Evolutionary conservation across 1,140 invertebrate species (phyloP).

Genomic region (Phenacoccus solenopsis): DNA sequence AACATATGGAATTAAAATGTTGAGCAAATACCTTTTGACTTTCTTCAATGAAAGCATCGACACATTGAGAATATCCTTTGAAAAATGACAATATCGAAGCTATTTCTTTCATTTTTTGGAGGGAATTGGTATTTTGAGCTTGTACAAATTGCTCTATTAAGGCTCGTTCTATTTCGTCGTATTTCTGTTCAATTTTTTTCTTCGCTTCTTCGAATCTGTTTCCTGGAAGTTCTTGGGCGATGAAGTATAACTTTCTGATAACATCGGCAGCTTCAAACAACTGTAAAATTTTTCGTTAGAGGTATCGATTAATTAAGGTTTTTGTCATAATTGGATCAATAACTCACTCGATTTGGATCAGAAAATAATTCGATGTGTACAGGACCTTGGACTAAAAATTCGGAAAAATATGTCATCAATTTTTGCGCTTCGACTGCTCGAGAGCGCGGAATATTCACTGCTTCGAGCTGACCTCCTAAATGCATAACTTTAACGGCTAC

Average conservation of each 20-base stretch:
- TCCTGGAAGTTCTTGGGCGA: slow-evolving; percentile 57
- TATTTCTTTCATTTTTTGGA: slow-evolving; percentile 81
- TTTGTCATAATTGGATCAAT: background rate
- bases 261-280: slow-evolving; percentile 95
- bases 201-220: slow-evolving; percentile 72
- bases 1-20: background rate
- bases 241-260: slow-evolving; percentile 91
- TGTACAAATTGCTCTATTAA: slow-evolving; percentile 91
- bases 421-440: slow-evolving; percentile 89
- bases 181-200: slow-evolving; percentile 82
- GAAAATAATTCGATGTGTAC: slow-evolving; percentile 74
- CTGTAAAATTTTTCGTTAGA: slow-evolving; percentile 35
- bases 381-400: slow-evolving; percentile 76
- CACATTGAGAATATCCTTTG: slow-evolving; percentile 89
- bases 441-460: slow-evolving; percentile 85
- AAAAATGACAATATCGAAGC: slow-evolving; percentile 86
- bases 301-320: background rate
- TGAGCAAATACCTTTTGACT: slow-evolving; percentile 64
- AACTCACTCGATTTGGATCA: slow-evolving; percentile 40
- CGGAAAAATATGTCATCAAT: slow-evolving; percentile 86
- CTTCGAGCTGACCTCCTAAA: slow-evolving; percentile 92
- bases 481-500: slow-evolving; percentile 96
- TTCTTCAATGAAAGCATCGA: slow-evolving; percentile 94
- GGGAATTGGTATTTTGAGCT: slow-evolving; percentile 71
- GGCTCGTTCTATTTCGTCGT: slow-evolving; percentile 84